These are phyloP conservation scores for Diarsia dahlii DNA, from an alignment of 2,888 invertebrate species.

Conservation along the genomic window DNA sequence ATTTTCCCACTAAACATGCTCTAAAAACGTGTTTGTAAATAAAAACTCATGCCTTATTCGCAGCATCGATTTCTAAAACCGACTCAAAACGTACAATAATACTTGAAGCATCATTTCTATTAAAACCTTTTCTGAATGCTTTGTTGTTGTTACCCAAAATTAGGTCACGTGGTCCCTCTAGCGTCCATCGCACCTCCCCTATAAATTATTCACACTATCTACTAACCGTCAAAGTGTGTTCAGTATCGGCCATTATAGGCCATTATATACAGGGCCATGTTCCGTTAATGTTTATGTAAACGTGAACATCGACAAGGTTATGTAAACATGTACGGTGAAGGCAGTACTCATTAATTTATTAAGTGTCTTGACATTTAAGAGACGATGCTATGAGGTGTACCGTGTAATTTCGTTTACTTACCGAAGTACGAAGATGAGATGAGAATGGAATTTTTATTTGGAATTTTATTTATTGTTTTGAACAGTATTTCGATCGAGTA, in stretches of 20 bases:
- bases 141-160: constrained; percentile 36
- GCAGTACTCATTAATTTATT: constrained; percentile 47
- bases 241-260: background rate
- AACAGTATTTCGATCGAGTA: background rate
- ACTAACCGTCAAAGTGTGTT: constrained; percentile 5
- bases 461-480: background rate
- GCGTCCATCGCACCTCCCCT: constrained; percentile 7
- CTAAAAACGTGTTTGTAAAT: constrained; percentile 2
- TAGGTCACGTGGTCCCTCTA: constrained; percentile 30
- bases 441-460: constrained; percentile 1
- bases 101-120: background rate
- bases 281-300: constrained; percentile 37
- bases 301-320: constrained; percentile 42
- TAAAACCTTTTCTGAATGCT: constrained; percentile 6
- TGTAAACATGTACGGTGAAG: constrained; percentile 32
- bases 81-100: background rate
- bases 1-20: background rate
- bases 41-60: constrained; percentile 4
- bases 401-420: background rate
- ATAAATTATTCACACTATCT: constrained; percentile 3
- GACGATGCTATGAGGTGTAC: constrained; percentile 3
- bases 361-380: constrained; percentile 47
- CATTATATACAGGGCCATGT: constrained; percentile 19
- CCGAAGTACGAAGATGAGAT: background rate
- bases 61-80: background rate